Conservation (phyloP, 2,888 invertebrate species). For the Trilocha varians region DNA sequence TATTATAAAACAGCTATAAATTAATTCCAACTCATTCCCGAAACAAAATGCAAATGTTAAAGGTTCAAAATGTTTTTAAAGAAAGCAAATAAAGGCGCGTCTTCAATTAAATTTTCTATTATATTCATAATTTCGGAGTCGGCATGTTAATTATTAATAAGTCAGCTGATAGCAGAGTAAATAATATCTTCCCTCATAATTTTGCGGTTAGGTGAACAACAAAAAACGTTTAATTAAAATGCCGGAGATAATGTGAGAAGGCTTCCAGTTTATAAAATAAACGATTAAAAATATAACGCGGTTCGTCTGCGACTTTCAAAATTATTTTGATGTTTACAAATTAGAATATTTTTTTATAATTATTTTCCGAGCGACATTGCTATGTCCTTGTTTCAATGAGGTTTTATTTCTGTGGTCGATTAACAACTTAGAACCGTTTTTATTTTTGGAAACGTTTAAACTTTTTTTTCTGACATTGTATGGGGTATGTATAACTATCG, state of each 20-base stretch:
- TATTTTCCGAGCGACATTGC: too few relatives aligned
- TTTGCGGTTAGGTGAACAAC: conserved; percentile 3
- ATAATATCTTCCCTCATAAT: neutral
- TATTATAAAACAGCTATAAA: conserved; percentile 8
- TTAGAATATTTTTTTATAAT: too few relatives aligned
- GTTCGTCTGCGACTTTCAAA: too few relatives aligned
- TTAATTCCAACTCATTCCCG: conserved; percentile 1
- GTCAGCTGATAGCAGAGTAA: conserved; percentile 2
- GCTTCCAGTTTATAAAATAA: too few relatives aligned
- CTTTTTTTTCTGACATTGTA: too few relatives aligned
- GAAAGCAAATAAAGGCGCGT: neutral
- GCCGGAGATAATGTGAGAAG: neutral
- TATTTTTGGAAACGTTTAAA: too few relatives aligned
- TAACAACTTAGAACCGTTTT: too few relatives aligned
- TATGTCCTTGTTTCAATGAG: too few relatives aligned
- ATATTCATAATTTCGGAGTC: neutral
- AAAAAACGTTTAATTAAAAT: conserved; percentile 6
- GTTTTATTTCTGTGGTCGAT: too few relatives aligned
- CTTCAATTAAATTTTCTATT: neutral
- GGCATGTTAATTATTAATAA: neutral
- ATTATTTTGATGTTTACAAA: too few relatives aligned
- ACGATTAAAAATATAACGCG: too few relatives aligned
- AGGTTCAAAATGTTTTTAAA: neutral
- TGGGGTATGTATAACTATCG: too few relatives aligned
- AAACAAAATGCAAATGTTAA: neutral